Conservation (phyloP, 1,140 invertebrate species). For the Protaetia brevitarsis region DNA sequence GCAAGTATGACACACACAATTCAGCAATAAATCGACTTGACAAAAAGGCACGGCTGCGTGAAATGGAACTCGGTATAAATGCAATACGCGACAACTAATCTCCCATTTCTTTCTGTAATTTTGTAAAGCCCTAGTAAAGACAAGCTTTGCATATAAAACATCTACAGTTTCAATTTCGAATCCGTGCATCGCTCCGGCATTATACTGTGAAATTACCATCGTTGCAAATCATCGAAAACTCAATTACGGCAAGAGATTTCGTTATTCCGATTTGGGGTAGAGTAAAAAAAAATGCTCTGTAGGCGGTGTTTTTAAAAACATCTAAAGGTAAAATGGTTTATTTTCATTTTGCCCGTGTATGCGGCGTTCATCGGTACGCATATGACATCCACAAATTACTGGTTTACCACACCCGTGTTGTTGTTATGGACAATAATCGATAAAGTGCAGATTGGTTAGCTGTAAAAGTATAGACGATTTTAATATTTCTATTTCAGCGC, state of each 20-base stretch:
- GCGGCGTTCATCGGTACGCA: too few relatives aligned
- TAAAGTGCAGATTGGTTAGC: background rate
- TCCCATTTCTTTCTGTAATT: constrained; percentile 42
- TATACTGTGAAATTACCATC: constrained; percentile 19
- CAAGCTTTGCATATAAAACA: constrained; percentile 43
- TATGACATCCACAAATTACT: constrained; percentile 7
- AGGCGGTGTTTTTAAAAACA: constrained; percentile 2
- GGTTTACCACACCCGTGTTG: background rate
- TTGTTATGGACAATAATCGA: background rate
- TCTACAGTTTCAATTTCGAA: constrained; percentile 38
- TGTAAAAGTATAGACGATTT: too few relatives aligned
- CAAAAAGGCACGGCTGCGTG: constrained; percentile 32
- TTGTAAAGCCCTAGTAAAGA: constrained; percentile 35
- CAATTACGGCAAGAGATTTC: constrained; percentile 21
- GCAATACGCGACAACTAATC: constrained; percentile 41
- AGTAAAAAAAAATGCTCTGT: background rate
- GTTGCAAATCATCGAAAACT: constrained; percentile 23
- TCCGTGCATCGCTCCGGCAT: background rate
- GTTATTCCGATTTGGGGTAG: background rate
- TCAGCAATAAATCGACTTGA: constrained; percentile 3
- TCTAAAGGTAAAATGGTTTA: constrained; percentile 4
- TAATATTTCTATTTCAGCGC: too few relatives aligned
- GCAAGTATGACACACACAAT: constrained; percentile 13
- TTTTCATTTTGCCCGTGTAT: background rate
- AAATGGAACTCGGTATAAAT: constrained; percentile 39